Percentiles rank a stretch among this genome's conserved stretches.
Evolutionary conservation across 1,140 invertebrate genomes (phyloP).

Genomic region (Heliconius eleuchia): DNA sequence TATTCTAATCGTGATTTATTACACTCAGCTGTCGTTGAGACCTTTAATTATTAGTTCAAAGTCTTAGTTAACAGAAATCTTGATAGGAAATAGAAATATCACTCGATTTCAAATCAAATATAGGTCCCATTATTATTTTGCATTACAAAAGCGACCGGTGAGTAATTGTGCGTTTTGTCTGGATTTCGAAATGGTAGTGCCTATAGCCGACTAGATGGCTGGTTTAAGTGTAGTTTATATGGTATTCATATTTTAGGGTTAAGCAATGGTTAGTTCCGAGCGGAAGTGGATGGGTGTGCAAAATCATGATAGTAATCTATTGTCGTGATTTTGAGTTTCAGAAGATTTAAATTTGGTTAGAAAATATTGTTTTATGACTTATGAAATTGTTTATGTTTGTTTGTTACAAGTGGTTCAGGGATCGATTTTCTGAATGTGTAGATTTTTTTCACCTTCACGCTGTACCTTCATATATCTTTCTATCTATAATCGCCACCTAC

Average conservation of each 20-base stretch:
- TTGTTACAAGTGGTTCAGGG: too few species aligned
- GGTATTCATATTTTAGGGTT: background rate
- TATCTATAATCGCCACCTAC: too few species aligned
- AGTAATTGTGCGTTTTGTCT: slow-evolving; percentile 22
- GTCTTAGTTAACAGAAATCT: background rate
- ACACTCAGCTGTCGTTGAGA: background rate
- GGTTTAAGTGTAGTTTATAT: background rate
- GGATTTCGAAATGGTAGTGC: slow-evolving; percentile 12
- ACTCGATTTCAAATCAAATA: slow-evolving; percentile 8
- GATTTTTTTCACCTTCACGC: too few species aligned
- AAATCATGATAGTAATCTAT: too few species aligned
- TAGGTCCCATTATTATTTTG: slow-evolving; percentile 15
- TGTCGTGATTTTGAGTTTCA: background rate
- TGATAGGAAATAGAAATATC: slow-evolving; percentile 17
- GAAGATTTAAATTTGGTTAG: background rate
- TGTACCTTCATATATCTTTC: too few species aligned
- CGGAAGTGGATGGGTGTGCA: background rate
- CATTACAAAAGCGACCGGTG: slow-evolving; percentile 19
- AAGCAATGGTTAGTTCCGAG: background rate
- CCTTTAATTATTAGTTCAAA: background rate
- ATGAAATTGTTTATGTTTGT: background rate
- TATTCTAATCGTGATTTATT: background rate
- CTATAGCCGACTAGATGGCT: background rate
- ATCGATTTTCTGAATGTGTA: too few species aligned
- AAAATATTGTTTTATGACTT: background rate